Percentiles rank a stretch among this genome's conserved stretches.
Conservation (phyloP, 1,140 invertebrate species). For the Calephelis nemesis region DNA sequence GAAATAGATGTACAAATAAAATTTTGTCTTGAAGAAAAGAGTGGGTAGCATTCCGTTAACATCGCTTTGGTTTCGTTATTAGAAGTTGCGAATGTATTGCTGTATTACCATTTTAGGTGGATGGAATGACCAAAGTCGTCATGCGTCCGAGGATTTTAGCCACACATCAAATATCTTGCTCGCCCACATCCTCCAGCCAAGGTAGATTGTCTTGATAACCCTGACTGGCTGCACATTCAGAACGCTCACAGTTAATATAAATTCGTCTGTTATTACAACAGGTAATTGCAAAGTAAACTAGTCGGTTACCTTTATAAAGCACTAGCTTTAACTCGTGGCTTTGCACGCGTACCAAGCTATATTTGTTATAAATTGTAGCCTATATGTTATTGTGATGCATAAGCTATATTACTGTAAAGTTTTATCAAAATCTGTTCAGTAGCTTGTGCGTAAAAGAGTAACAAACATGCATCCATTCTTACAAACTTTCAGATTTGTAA, state of each 20-base stretch:
- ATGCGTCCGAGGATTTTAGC: conserved; percentile 35
- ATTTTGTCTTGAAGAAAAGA: too few species aligned
- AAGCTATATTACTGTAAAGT: too few species aligned
- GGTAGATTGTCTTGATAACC: conserved; percentile 39
- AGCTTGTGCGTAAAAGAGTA: too few species aligned
- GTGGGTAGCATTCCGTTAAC: conserved; percentile 1
- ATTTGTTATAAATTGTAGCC: too few species aligned
- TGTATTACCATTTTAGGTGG: conserved; percentile 47
- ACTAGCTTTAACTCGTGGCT: too few species aligned
- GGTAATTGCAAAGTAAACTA: not conserved
- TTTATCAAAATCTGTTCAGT: too few species aligned
- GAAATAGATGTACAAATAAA: too few species aligned
- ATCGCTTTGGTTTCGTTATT: conserved; percentile 1
- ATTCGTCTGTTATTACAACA: conserved; percentile 6
- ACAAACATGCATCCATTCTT: too few species aligned
- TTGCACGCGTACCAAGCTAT: too few species aligned
- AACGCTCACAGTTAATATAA: conserved; percentile 20
- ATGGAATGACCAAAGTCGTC: conserved; percentile 49
- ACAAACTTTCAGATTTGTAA: too few species aligned
- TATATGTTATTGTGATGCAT: too few species aligned
- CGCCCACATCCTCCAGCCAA: conserved; percentile 52
- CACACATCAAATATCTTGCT: conserved; percentile 52
- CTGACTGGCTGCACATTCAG: conserved; percentile 34
- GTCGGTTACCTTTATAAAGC: too few species aligned
- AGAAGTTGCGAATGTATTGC: conserved; percentile 23